Evolutionary conservation across 2,113 vertebrate species (phyloP), one percentile per base, ranked within the genome.

Genomic region (Columba livia): DNA sequence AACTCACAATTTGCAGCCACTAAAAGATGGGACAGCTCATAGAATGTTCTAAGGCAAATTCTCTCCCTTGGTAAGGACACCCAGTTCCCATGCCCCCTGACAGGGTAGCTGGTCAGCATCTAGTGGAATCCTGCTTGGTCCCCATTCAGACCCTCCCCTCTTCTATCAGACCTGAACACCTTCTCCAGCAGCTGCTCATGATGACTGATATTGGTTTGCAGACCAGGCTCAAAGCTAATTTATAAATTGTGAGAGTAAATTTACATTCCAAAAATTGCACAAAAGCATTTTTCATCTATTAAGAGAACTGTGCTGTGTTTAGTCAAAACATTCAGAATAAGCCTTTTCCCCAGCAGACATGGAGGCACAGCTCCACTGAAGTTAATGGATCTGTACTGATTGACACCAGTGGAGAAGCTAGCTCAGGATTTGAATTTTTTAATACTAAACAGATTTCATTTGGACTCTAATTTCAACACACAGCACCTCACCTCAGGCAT

Each of bases 401-500:
- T 89, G 94, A 90, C 79, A 88, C 36, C 64, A 54, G 56, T 9
- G 36, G 53, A 93, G 65, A 87, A 85, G 32, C 25, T 38, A 64
- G 53, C 60, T 90, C 67, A 90, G 32, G 44, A 50, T 96, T 94
- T 71, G 36, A 44, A 50, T 86, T 48, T 6, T 89, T 75, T 88
- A 60, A n/a, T 64, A 70, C 38, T 42, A 28, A 89, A 48, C 61
- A 81, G 70, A 80, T 94, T 81, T 83, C 69, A 54, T 66, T 44
- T 89, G 69, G 40, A 67, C 60, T 65, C 26, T 73, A 26, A 88
- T 96, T 92, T 92, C 34, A 81, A 90, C 85, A 67, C 51, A 54
- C 44, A 77, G 73, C 72, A 86, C 40, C 65, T 89, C 94, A 90
- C 88, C 90, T 97, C 92, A 90, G 97, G 94, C 83, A 51, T 44